Conservation (phyloP, 2,888 invertebrate genomes). For the Callosobruchus maculatus region DNA sequence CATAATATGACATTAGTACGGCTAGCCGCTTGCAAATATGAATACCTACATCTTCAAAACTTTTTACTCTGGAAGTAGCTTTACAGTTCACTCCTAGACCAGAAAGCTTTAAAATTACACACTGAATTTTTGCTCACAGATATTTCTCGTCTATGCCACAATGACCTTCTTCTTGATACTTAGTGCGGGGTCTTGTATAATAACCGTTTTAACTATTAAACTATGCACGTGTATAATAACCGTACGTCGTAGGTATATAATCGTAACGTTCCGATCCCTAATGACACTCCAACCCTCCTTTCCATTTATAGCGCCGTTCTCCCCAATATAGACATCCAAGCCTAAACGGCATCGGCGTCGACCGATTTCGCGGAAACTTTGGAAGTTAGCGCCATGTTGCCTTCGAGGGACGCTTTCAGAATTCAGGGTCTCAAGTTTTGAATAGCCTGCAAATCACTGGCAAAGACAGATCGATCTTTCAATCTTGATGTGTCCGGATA, state of each 20-base stretch:
- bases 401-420: background rate
- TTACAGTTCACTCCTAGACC: too few species aligned
- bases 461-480: background rate
- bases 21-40: too few species aligned
- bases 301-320: background rate
- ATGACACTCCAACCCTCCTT: background rate
- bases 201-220: too few species aligned
- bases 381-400: background rate
- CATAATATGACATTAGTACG: too few species aligned
- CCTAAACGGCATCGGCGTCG: background rate
- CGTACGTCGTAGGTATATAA: background rate
- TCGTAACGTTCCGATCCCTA: background rate
- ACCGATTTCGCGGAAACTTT: background rate
- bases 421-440: background rate
- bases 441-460: background rate
- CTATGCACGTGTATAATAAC: background rate
- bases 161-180: too few species aligned
- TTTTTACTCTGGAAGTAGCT: too few species aligned
- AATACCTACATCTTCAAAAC: too few species aligned
- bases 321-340: background rate
- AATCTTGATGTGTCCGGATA: background rate
- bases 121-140: too few species aligned
- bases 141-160: too few species aligned
- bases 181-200: too few species aligned
- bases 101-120: too few species aligned